Percentiles rank a stretch among this genome's conserved stretches.
Evolutionary conservation across 2,888 invertebrate species (phyloP).

Genomic region (Sympetrum striolatum): DNA sequence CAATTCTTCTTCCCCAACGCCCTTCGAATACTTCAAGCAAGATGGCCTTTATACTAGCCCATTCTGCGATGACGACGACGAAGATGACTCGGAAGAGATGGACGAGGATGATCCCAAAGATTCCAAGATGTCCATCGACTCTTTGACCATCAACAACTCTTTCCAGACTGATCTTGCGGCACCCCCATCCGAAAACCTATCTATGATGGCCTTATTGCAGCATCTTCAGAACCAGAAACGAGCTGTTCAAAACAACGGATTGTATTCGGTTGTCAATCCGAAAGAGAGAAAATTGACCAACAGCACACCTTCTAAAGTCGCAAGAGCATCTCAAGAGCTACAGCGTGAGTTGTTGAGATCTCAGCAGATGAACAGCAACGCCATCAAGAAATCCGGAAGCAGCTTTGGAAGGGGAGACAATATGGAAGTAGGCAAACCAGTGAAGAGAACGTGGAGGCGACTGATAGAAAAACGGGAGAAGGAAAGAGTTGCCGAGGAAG

Average conservation of each 20-base stretch:
- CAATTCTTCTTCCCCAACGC: neutral
- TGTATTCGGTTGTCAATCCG: neutral
- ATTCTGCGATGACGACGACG: constrained; percentile 56
- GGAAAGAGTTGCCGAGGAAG: constrained; percentile 54
- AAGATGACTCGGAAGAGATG: constrained; percentile 61
- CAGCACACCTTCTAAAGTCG: neutral
- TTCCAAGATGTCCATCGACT: constrained; percentile 1
- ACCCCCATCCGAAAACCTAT: neutral
- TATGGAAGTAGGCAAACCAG: constrained; percentile 47
- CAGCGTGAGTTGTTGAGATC: neutral
- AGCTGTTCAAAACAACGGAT: neutral
- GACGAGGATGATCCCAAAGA: neutral
- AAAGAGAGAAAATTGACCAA: neutral
- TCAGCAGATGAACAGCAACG: neutral
- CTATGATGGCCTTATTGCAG: constrained; percentile 3
- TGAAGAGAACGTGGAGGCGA: constrained; percentile 55
- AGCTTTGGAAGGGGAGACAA: neutral
- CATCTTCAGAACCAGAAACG: neutral
- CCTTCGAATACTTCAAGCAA: constrained; percentile 10
- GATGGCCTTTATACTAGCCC: constrained; percentile 51
- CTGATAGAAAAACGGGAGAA: constrained; percentile 55
- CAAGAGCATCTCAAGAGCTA: neutral
- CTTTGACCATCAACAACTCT: neutral
- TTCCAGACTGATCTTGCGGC: neutral
- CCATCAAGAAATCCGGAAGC: neutral